phyloP scores from a whole-genome alignment of 2,113 vertebrate genomes.

The Spea multiplicata region DNA sequence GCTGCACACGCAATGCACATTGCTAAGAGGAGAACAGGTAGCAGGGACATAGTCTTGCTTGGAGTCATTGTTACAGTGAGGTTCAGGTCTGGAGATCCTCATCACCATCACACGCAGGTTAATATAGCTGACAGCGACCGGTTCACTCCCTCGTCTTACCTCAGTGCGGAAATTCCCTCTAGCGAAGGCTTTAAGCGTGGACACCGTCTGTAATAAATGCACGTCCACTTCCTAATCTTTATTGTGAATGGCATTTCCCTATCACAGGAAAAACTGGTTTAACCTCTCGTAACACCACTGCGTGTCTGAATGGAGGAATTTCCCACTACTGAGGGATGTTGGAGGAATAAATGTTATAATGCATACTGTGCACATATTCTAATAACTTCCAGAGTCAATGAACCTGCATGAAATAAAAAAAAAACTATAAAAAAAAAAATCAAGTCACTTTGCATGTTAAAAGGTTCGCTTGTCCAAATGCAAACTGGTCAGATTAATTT shows the following conservation, averaged over 20 bases:
- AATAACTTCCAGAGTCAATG: too few relatives aligned
- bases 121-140: neutral
- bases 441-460: too few relatives aligned
- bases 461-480: too few relatives aligned
- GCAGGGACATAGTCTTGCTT: neutral
- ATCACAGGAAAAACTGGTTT: neutral
- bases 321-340: too few relatives aligned
- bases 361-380: too few relatives aligned
- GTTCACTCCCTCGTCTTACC: neutral
- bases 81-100: neutral
- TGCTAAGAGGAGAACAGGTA: neutral
- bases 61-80: neutral
- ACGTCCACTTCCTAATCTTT: neutral
- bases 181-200: neutral
- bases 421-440: too few relatives aligned
- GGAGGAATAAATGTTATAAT: too few relatives aligned
- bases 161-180: neutral
- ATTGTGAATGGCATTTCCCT: neutral
- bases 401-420: too few relatives aligned
- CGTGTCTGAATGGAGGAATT: too few relatives aligned
- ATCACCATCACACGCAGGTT: neutral
- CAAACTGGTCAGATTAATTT: too few relatives aligned
- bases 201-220: neutral
- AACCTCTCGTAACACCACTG: neutral
- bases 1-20: neutral